These are phyloP conservation scores for Armadillidium nasatum DNA, from an alignment of 1,140 invertebrate genomes.

Conservation along the genomic window DNA sequence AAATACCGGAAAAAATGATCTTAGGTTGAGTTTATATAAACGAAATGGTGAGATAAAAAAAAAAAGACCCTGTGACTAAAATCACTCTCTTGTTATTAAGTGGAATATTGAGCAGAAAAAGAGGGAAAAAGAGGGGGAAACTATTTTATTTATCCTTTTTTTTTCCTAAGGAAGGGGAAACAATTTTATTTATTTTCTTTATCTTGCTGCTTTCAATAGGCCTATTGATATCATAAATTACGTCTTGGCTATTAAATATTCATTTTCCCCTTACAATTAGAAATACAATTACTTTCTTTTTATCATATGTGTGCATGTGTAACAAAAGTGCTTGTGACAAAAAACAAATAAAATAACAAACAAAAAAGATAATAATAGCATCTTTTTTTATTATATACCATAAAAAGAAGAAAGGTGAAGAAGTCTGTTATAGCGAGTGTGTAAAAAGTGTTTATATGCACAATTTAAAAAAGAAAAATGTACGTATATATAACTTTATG, in stretches of 20 bases:
- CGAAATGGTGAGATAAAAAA: not conserved
- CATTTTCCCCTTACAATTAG: not conserved
- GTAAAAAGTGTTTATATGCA: no score
- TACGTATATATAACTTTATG: no score
- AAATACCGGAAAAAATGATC: no score
- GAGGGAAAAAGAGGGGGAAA: not conserved
- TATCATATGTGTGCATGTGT: no score
- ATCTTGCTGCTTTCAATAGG: not conserved
- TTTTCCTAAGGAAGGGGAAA: not conserved
- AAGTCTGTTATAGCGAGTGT: no score
- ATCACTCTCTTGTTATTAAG: not conserved
- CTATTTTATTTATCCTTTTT: not conserved
- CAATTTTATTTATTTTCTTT: not conserved
- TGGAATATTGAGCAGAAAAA: not conserved
- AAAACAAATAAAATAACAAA: no score
- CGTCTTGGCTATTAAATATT: not conserved
- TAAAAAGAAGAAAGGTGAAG: no score
- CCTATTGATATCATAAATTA: conserved; percentile 5
- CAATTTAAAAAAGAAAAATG: no score
- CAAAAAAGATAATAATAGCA: no score
- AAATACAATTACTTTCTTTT: not conserved
- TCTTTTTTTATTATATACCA: no score
- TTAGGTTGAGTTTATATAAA: no score
- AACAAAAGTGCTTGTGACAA: no score
- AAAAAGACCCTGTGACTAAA: not conserved